Evolutionary conservation across 2,797 vertebrate species (phyloP).

Genomic region (Tapirus indicus): DNA sequence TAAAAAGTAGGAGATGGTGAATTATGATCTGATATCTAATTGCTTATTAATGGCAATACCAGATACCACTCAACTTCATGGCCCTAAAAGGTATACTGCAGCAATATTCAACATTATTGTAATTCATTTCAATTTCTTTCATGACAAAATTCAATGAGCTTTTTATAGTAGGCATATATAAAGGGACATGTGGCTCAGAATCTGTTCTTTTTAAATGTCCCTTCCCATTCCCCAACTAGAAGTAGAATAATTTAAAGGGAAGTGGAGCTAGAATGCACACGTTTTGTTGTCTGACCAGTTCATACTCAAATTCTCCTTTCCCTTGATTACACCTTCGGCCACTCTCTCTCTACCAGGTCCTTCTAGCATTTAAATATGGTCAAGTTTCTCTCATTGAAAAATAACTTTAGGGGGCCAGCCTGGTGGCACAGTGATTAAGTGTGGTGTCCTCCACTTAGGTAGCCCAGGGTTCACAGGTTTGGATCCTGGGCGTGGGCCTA

Average conservation of each 20-base stretch:
- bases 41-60: slow-evolving; percentile 39
- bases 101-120: not conserved
- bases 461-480: no score
- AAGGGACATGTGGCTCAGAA: not conserved
- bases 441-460: no score
- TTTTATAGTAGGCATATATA: not conserved
- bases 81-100: not conserved
- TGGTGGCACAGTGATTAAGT: no score
- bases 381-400: not conserved
- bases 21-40: slow-evolving; percentile 31
- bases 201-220: not conserved
- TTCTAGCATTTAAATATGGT: not conserved
- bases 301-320: not conserved
- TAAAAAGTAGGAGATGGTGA: slow-evolving; percentile 37
- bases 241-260: not conserved
- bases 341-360: not conserved
- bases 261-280: not conserved
- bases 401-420: not conserved
- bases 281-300: not conserved
- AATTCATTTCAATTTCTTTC: slow-evolving; percentile 23
- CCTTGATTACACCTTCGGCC: not conserved
- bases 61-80: not conserved
- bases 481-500: no score
- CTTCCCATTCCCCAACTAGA: not conserved
- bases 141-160: slow-evolving; percentile 32